These are phyloP conservation scores for Myrmecophaga tridactyla DNA, from an alignment of 2,113 vertebrate species.

Conservation along the genomic window DNA sequence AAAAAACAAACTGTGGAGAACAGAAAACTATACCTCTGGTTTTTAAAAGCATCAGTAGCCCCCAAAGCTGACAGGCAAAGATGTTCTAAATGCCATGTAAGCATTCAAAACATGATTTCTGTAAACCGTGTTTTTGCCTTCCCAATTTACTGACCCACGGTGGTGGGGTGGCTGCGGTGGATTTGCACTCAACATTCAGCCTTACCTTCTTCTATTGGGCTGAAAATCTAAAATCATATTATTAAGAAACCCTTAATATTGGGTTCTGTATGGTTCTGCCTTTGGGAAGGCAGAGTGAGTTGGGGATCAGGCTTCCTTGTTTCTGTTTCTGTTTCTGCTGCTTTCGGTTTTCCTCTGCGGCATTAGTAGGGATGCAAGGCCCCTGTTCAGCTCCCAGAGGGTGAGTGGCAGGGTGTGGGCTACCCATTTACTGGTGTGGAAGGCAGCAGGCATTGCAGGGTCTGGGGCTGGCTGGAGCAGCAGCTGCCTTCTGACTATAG, in stretches of 20 bases:
- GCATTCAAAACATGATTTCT: background rate
- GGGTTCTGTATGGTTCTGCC: background rate
- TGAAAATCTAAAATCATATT: background rate
- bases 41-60: background rate
- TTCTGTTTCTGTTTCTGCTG: background rate
- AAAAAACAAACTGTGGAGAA: background rate
- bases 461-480: background rate
- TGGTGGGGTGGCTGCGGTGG: fast-evolving
- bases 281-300: background rate
- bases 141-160: background rate
- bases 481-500: background rate
- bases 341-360: background rate
- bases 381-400: fast-evolving
- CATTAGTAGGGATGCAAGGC: background rate
- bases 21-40: background rate
- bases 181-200: no score
- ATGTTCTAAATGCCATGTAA: background rate
- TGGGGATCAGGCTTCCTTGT: no score
- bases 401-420: background rate
- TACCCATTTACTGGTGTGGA: background rate
- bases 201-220: background rate
- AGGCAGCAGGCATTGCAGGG: background rate
- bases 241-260: background rate
- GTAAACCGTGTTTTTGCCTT: background rate
- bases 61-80: background rate